These are phyloP conservation scores for Actinernus sp. DNA, from an alignment of 92 coral and sea anemone species.

Conservation along the genomic window DNA sequence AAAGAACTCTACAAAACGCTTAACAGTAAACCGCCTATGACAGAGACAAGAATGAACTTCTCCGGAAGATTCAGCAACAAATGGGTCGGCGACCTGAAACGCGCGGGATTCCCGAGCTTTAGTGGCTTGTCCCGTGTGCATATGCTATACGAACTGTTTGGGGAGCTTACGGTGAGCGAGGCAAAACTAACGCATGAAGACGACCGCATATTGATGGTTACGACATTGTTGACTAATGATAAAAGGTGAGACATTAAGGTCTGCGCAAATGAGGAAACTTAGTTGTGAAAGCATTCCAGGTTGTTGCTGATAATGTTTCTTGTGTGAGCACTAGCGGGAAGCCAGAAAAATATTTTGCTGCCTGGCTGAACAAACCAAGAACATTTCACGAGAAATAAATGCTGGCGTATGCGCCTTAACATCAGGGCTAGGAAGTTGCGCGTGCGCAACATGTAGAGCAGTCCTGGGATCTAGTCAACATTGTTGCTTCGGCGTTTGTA, in stretches of 20 bases:
- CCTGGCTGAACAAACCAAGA: too few species aligned
- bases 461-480: too few species aligned
- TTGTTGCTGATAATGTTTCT: too few species aligned
- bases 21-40: slow-evolving; percentile 48
- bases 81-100: slow-evolving; percentile 61
- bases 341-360: too few species aligned
- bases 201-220: slow-evolving; percentile 36
- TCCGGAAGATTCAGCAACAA: slow-evolving; percentile 42
- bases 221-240: slow-evolving; percentile 43
- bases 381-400: too few species aligned
- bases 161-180: slow-evolving; percentile 63
- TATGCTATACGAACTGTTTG: slow-evolving; percentile 65
- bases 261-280: too few species aligned
- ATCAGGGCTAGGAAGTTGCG: too few species aligned
- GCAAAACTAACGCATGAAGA: slow-evolving; percentile 53
- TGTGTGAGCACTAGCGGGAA: too few species aligned
- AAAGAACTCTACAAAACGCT: slow-evolving; percentile 50
- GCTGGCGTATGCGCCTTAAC: too few species aligned
- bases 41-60: slow-evolving; percentile 53
- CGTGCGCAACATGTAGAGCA: too few species aligned
- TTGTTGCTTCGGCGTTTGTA: too few species aligned
- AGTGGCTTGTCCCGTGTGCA: slow-evolving; percentile 63
- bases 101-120: slow-evolving; percentile 85
- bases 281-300: too few species aligned
- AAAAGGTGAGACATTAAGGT: slow-evolving; percentile 38